These are phyloP conservation scores for Phrynocephalus versicolor DNA, from an alignment of 2,113 vertebrate species.

Conservation along the genomic window DNA sequence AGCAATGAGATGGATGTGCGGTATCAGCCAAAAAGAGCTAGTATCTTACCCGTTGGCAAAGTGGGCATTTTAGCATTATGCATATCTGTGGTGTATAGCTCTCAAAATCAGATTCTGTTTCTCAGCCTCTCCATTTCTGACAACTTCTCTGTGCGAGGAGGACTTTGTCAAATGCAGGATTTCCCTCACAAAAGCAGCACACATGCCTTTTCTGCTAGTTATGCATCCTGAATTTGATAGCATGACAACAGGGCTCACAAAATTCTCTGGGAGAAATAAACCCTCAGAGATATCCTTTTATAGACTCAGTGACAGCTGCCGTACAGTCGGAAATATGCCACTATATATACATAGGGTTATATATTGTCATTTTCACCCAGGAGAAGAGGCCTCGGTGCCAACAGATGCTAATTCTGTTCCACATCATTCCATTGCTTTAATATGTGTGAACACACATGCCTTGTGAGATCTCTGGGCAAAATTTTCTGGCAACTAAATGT, in stretches of 20 bases:
- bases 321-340: not conserved
- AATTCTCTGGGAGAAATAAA: conserved; percentile 1
- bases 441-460: not conserved
- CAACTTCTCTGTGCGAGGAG: not conserved
- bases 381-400: not conserved
- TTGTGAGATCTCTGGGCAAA: not conserved
- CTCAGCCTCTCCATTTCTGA: not conserved
- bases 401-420: conserved; percentile 18
- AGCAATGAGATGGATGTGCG: too few relatives aligned
- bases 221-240: accelerated
- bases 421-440: not conserved
- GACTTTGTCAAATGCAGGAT: not conserved
- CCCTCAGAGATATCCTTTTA: conserved; percentile 10
- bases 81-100: not conserved
- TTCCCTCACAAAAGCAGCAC: not conserved
- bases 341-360: conserved; percentile 14
- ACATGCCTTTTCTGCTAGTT: accelerated
- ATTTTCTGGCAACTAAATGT: not conserved
- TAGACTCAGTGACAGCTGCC: conserved; percentile 26
- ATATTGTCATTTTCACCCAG: not conserved
- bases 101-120: not conserved
- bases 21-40: too few relatives aligned
- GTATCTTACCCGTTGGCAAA: too few relatives aligned
- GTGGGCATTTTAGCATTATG: not conserved
- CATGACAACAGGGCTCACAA: not conserved